phyloP scores from a whole-genome alignment of 2,113 vertebrate species.

The Ctenomys sociabilis region DNA sequence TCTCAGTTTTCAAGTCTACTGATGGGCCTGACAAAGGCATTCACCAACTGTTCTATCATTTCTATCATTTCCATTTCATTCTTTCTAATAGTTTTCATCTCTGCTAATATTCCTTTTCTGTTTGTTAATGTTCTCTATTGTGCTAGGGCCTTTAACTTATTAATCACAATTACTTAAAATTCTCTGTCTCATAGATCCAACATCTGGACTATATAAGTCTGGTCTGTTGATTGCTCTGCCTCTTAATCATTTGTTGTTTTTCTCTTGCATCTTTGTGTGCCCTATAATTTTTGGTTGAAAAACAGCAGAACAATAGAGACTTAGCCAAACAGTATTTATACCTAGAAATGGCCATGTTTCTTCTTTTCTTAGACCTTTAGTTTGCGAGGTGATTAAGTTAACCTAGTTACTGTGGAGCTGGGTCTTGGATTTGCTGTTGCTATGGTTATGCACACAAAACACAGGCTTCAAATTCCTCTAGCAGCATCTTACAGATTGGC shows the following conservation, averaged over 20 bases:
- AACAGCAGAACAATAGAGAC: neutral
- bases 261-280: neutral
- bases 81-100: neutral
- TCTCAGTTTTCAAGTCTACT: neutral
- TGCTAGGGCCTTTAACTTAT: neutral
- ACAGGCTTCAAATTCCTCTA: neutral
- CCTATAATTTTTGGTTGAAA: conserved; percentile 5
- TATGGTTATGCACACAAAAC: neutral
- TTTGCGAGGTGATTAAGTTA: neutral
- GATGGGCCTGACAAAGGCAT: neutral
- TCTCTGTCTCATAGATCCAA: neutral
- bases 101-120: neutral
- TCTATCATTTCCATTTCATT: neutral
- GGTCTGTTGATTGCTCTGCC: neutral
- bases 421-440: neutral
- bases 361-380: neutral
- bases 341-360: conserved; percentile 8
- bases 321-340: neutral
- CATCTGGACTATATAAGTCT: neutral
- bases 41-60: neutral
- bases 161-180: neutral
- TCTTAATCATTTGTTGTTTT: neutral
- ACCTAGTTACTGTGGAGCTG: neutral
- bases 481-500: neutral
- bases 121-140: neutral